Percentiles rank a stretch among this genome's conserved stretches.
Evolutionary conservation across 2,888 invertebrate genomes (phyloP).

Genomic region (Ormyrus nitidulus): DNA sequence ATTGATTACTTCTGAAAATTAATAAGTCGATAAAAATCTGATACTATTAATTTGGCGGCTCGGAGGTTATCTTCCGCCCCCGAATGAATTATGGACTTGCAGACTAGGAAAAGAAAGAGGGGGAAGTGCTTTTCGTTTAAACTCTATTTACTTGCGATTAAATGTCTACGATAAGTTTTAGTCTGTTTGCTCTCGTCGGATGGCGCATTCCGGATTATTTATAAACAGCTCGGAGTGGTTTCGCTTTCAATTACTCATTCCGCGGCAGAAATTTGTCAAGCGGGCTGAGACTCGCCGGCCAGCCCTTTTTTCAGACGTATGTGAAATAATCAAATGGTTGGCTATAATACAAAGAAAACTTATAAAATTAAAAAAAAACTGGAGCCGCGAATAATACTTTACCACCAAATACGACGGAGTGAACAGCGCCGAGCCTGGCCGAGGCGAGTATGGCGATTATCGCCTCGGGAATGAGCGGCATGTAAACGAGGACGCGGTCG

Average conservation of each 20-base stretch:
- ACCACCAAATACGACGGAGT: slow-evolving; percentile 96
- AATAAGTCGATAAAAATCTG: background rate
- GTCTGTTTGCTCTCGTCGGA: background rate
- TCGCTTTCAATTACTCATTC: no score
- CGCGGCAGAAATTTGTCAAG: no score
- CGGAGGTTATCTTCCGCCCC: background rate
- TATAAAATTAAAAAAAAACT: background rate
- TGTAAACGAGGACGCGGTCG: slow-evolving; percentile 92
- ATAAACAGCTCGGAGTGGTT: no score
- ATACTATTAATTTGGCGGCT: background rate
- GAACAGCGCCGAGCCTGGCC: slow-evolving; percentile 92
- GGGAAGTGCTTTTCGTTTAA: background rate
- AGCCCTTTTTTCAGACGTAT: no score
- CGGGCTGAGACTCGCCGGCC: no score
- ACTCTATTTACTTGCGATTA: slow-evolving; percentile 3
- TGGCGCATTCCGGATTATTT: no score
- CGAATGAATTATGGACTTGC: no score
- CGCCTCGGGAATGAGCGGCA: slow-evolving; percentile 95
- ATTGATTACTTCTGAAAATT: background rate
- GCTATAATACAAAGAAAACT: no score
- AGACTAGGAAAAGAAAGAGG: no score
- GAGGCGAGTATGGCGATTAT: slow-evolving; percentile 92
- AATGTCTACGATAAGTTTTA: background rate
- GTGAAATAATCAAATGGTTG: no score
- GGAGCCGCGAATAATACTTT: slow-evolving; percentile 41